Conservation (phyloP, 2,797 vertebrate species). For the Neosilurus mollespiculum region DNA sequence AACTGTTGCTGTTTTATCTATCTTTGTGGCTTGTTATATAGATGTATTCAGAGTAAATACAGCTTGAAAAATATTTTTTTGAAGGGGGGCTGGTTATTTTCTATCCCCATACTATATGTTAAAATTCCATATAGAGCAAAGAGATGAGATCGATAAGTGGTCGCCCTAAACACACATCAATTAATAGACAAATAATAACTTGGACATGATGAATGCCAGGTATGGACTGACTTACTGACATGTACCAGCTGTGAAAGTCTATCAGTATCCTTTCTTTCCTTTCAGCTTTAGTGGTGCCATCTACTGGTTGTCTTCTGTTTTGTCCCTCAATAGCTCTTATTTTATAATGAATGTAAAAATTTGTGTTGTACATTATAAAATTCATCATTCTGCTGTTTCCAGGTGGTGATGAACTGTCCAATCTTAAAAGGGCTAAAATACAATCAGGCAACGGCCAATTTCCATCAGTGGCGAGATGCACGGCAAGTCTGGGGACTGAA, state of each 20-base stretch:
- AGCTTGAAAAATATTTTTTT: too few relatives aligned
- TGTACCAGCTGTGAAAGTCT: constrained; percentile 17
- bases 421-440: constrained; percentile 86
- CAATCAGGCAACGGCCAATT: constrained; percentile 90
- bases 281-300: constrained; percentile 56
- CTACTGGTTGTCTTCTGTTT: constrained; percentile 59
- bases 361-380: background rate
- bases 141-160: too few relatives aligned
- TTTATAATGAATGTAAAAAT: background rate
- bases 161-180: too few relatives aligned
- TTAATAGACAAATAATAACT: too few relatives aligned
- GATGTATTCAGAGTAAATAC: too few relatives aligned
- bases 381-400: constrained; percentile 14
- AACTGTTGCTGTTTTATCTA: too few relatives aligned
- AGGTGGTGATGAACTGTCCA: constrained; percentile 95
- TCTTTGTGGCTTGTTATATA: too few relatives aligned
- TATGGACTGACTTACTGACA: too few relatives aligned
- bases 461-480: constrained; percentile 91
- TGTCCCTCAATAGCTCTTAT: background rate
- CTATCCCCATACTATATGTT: too few relatives aligned
- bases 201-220: too few relatives aligned
- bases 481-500: constrained; percentile 94
- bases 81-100: too few relatives aligned
- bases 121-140: too few relatives aligned
- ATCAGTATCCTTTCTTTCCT: background rate